Conservation (phyloP, 2,113 vertebrate genomes). For the Xiphias gladius region DNA sequence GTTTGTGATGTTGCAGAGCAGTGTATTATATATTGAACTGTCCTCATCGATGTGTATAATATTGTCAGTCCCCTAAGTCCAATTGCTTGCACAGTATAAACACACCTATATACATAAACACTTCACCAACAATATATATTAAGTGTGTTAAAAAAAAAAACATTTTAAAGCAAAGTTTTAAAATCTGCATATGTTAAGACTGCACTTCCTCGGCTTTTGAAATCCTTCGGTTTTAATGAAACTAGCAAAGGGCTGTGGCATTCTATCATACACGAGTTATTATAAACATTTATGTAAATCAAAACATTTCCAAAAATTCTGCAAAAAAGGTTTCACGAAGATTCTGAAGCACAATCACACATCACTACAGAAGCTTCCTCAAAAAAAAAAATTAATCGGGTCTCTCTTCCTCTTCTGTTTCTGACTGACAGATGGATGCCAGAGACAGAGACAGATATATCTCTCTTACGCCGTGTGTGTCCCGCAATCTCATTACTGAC, state of each 20-base stretch:
- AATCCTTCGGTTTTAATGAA: background rate
- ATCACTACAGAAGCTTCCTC: constrained; percentile 21
- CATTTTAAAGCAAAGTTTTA: background rate
- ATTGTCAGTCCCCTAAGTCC: constrained; percentile 5
- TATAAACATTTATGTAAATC: constrained; percentile 1
- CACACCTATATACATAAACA: constrained; percentile 23
- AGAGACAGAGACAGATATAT: constrained; percentile 64
- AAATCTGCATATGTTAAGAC: constrained; percentile 2
- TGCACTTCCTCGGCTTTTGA: constrained; percentile 5
- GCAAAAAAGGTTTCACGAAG: background rate
- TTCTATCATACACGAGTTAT: background rate
- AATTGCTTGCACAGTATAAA: constrained; percentile 20
- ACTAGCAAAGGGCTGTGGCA: background rate
- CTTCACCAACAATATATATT: background rate
- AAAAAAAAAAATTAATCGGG: constrained; percentile 3
- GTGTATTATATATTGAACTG: constrained; percentile 27
- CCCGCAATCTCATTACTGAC: constrained; percentile 79
- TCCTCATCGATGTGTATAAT: constrained; percentile 5
- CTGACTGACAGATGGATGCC: constrained; percentile 65
- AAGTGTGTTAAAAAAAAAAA: background rate
- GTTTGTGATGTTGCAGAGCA: constrained; percentile 18
- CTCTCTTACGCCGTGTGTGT: constrained; percentile 52
- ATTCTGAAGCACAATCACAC: constrained; percentile 21
- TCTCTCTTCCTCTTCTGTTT: constrained; percentile 14
- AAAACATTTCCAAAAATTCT: background rate